Base-by-base conservation (phyloP, 1,140 invertebrate genomes). In the Danaus plexippus region DNA sequence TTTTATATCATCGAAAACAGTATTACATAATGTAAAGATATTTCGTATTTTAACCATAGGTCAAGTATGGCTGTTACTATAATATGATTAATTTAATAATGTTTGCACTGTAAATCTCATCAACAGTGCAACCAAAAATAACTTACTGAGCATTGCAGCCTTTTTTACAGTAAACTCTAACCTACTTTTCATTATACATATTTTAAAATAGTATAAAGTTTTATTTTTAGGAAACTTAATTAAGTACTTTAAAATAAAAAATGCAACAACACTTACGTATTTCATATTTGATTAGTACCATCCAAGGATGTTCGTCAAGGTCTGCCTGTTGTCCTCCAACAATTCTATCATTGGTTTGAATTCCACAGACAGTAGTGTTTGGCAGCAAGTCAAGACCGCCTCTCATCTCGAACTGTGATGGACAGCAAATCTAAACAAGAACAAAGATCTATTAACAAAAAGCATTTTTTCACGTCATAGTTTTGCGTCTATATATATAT, bases 261-360 rank as follows among this genome's bases (percentile, higher is more conserved):
- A 32, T 32, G 7, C 22, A 8, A 9, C 15, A 11, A 5, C 22
- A 73, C 74, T 71, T 66, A 86, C 83, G 72, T 74, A 79, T 85
- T 9, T 87, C 74, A 60, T 94, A 94, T 59, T 92, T 89, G 11
- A 95, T 67, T 1, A 94, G 72, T 0, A 88, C 90, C 88, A 94
- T 91, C 93, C 93, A 95, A 0, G 93, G 92, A 63, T 90, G 92
- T 66, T 92, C 91, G 52, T 90, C 89, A 1, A 88, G 54, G 0
- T 75, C 76, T 1, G 80, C 69, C 9, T 54, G 42, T 9, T 54
- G 63, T 4, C 84, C 86, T 0, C 85, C 85, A 9, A 79, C 67
- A n/a, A 88, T 86, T 52, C 77, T 74, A 51, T 85, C 80, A 11
- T 61, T 63, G 44, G 64, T 74, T 52, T 75, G 71, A 8, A 73